Percentiles rank a stretch among this genome's conserved stretches.
phyloP scores from a whole-genome alignment of 2,888 invertebrate species.

The Apotomis betuletana region DNA sequence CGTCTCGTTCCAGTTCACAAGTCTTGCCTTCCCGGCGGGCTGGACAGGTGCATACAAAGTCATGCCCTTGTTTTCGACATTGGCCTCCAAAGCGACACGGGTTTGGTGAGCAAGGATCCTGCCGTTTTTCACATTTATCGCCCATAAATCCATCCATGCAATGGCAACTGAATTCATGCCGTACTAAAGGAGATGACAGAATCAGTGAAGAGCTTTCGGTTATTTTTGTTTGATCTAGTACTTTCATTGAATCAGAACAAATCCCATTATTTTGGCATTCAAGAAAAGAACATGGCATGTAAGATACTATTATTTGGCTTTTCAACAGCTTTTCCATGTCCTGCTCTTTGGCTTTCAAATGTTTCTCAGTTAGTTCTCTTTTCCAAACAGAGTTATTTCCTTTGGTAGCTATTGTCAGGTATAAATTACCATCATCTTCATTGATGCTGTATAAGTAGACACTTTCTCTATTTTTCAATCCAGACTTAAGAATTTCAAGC shows the following conservation, averaged over 20 bases:
- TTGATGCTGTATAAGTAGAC: constrained; percentile 89
- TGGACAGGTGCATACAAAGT: constrained; percentile 93
- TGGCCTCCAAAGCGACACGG: constrained; percentile 94
- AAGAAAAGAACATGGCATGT: constrained; percentile 88
- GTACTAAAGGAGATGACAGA: constrained; percentile 91
- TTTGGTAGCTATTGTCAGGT: constrained; percentile 88
- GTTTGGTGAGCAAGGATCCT: constrained; percentile 95
- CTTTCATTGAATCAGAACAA: constrained; percentile 88
- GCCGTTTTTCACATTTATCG: constrained; percentile 90
- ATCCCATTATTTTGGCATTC: constrained; percentile 91
- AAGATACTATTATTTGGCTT: constrained; percentile 86
- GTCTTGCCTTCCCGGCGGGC: constrained; percentile 90
- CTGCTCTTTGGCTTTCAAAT: constrained; percentile 85
- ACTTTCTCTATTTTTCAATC: constrained; percentile 85
- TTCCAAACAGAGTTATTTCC: constrained; percentile 84
- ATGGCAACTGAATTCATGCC: constrained; percentile 90
- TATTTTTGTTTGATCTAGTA: constrained; percentile 88
- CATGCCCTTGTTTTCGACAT: constrained; percentile 92
- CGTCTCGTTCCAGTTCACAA: constrained; percentile 92
- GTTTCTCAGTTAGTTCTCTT: constrained; percentile 86
- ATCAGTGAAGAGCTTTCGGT: constrained; percentile 92
- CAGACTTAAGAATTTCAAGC: constrained; percentile 87
- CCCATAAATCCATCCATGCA: constrained; percentile 94
- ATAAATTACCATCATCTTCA: constrained; percentile 86
- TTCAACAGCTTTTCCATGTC: constrained; percentile 86